Conservation (phyloP, 2,888 invertebrate species). For the Hydroisotoma schaefferi region DNA sequence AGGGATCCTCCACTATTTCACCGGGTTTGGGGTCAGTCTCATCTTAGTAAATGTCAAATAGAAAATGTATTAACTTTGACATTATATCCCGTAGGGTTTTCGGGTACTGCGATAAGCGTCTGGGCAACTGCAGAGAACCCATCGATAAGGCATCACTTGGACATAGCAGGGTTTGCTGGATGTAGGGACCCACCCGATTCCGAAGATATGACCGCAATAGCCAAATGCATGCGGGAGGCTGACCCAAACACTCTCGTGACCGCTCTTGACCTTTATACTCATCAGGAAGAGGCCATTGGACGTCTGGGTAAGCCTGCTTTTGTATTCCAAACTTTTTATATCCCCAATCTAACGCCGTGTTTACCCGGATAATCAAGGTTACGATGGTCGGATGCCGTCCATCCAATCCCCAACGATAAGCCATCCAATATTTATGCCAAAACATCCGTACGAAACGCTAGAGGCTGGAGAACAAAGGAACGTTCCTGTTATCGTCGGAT, state of each 20-base stretch:
- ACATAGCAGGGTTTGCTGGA: constrained; percentile 18
- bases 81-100: constrained; percentile 26
- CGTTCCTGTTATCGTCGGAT: constrained; percentile 6
- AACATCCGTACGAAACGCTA: constrained; percentile 16
- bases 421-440: constrained; percentile 9
- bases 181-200: constrained; percentile 17
- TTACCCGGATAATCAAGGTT: too few relatives aligned
- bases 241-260: neutral
- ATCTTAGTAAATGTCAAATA: neutral
- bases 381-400: neutral
- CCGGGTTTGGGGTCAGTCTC: constrained; percentile 12
- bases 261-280: constrained; percentile 14
- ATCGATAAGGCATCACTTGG: constrained; percentile 28
- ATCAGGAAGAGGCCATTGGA: constrained; percentile 1
- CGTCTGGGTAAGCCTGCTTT: neutral
- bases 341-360: too few relatives aligned
- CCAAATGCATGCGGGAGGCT: constrained; percentile 19
- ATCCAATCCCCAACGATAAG: constrained; percentile 14
- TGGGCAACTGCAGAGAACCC: constrained; percentile 36
- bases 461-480: constrained; percentile 11
- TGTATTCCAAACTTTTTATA: too few relatives aligned
- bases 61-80: neutral
- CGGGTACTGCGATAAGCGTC: constrained; percentile 34
- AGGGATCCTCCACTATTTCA: constrained; percentile 13
- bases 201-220: constrained; percentile 7